Conservation (phyloP, 2,888 invertebrate genomes). For the Orchesella flavescens region DNA sequence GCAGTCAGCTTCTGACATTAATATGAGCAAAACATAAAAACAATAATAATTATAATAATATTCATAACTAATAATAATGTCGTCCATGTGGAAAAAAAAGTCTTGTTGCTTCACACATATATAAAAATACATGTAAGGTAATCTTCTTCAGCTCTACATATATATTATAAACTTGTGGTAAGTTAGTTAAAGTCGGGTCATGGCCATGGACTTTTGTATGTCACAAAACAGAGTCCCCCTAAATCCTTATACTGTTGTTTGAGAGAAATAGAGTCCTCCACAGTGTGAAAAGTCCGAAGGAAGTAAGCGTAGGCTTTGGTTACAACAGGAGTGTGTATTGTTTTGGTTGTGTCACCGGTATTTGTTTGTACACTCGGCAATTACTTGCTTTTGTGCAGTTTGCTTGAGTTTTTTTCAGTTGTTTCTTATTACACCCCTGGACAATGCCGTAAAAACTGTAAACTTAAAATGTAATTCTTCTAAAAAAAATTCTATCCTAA, state of each 20-base stretch:
- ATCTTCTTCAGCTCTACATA: constrained; percentile 32
- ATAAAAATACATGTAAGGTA: constrained; percentile 53
- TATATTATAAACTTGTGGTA: constrained; percentile 55
- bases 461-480: constrained; percentile 39
- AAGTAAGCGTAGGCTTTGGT: constrained; percentile 70
- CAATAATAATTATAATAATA: constrained; percentile 35
- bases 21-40: constrained; percentile 64
- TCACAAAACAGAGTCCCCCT: neutral
- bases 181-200: constrained; percentile 65
- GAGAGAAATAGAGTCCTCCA: constrained; percentile 23
- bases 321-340: constrained; percentile 61
- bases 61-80: constrained; percentile 49
- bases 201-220: constrained; percentile 54
- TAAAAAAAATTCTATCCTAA: constrained; percentile 57
- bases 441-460: constrained; percentile 57
- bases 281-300: constrained; percentile 52
- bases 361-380: constrained; percentile 52
- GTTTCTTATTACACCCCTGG: constrained; percentile 61
- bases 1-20: constrained; percentile 69
- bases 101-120: constrained; percentile 61
- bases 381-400: constrained; percentile 17
- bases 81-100: constrained; percentile 60
- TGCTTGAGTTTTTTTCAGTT: constrained; percentile 35
- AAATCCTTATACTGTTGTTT: constrained; percentile 15
- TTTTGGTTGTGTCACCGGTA: constrained; percentile 42